These are phyloP conservation scores for Monodelphis domestica DNA, from an alignment of 2,797 vertebrate genomes.

Conservation along the genomic window DNA sequence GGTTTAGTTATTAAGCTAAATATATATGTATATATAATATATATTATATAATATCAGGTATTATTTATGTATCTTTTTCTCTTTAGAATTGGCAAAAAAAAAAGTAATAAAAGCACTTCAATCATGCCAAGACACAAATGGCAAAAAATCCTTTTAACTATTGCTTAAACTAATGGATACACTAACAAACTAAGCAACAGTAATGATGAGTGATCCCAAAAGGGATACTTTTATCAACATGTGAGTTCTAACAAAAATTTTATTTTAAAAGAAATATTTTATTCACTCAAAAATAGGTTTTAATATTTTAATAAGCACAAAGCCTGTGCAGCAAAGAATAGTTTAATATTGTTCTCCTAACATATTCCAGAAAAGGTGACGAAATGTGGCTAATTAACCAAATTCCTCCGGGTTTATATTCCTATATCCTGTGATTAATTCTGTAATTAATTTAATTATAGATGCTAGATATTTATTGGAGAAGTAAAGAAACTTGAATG, in stretches of 20 bases:
- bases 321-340: background rate
- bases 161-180: slow-evolving; percentile 10
- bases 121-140: background rate
- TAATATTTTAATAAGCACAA: background rate
- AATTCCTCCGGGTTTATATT: slow-evolving; percentile 3
- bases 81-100: background rate
- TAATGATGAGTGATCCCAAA: background rate
- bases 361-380: background rate
- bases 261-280: slow-evolving; percentile 32
- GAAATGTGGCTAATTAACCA: background rate
- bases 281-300: background rate
- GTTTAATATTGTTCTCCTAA: slow-evolving; percentile 9
- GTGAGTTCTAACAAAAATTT: background rate
- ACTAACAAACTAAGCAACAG: background rate
- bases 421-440: background rate
- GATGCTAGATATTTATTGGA: background rate
- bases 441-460: background rate
- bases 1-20: slow-evolving; percentile 12
- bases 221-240: background rate
- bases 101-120: slow-evolving; percentile 44
- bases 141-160: slow-evolving; percentile 9
- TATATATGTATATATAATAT: too few species aligned
- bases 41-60: too few species aligned
- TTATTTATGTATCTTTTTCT: too few species aligned
- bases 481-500: slow-evolving; percentile 18